Conservation (phyloP, 1,140 invertebrate species). For the Arctopsyche grandis region DNA sequence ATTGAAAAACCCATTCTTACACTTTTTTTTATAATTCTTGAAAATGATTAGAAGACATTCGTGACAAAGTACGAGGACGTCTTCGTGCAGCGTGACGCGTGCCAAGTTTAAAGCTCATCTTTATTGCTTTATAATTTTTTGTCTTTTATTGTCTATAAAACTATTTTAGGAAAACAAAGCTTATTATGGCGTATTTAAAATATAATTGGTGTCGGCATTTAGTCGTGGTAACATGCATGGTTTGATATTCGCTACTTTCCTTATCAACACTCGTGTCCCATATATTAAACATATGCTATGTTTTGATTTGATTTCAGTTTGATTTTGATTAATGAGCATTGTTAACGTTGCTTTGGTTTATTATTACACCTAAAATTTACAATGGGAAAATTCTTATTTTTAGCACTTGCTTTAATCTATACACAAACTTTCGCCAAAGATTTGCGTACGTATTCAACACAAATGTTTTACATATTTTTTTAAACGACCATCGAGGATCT, state of each 20-base stretch:
- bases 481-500: too few relatives aligned
- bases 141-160: too few relatives aligned
- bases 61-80: neutral
- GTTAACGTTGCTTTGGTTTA: neutral
- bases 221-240: too few relatives aligned
- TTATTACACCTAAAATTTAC: neutral
- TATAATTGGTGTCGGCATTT: too few relatives aligned
- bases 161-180: too few relatives aligned
- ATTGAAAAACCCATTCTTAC: too few relatives aligned
- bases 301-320: too few relatives aligned
- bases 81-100: neutral
- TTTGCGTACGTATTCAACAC: neutral
- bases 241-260: too few relatives aligned
- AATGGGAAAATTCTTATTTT: neutral
- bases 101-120: neutral
- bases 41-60: neutral
- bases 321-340: too few relatives aligned
- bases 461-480: neutral
- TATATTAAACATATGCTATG: too few relatives aligned
- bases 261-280: too few relatives aligned
- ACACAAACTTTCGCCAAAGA: neutral
- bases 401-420: neutral
- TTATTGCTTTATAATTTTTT: neutral
- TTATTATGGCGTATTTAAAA: too few relatives aligned
- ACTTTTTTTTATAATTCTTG: neutral